Evolutionary conservation across 2,797 vertebrate genomes (phyloP), one percentile per base, ranked within the genome.

Genomic region (Lindbergichthys nudifrons): DNA sequence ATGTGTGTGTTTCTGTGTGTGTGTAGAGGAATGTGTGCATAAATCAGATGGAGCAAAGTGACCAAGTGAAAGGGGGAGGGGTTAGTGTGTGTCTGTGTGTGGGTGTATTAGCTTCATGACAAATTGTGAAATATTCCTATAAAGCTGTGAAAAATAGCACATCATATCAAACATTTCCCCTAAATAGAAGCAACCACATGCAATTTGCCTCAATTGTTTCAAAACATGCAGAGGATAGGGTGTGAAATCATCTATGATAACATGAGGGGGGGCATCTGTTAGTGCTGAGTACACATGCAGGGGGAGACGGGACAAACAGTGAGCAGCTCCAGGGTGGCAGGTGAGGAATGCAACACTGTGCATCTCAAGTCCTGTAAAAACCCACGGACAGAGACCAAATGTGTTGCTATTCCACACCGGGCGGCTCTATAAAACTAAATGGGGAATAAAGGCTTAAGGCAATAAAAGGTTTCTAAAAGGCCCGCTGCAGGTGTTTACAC

Each of bases 301-400:
- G 56, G 0, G 72, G 73, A 73, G 64, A 82, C 75, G 69, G 79
- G 78, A 89, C 85, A 82, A 77, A 89, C 84, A 87, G 50, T 45
- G 75, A 77, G 68, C 78, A 87, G 80, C 90, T 91, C 80, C 88
- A 86, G 75, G 90, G 90, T 81, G 84, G 87, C 91, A 91, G 91
- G 89, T 89, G 91, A 88, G 90, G 91, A 93, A 93, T 91, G 91
- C 77, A 83, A 77, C 87, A 72, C 79, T 70, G 62, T 64, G 67
- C n/a, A 70, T 68, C 10, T 30, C 73, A 70, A 58, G 58, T 84
- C 71, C 75, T 71, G 66, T 84, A 80, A 91, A 87, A 83, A 70
- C 18, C n/a, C 62, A 43, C 16, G 6, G 54, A 68, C 9, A 23
- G 61, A 77, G 66, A 79, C 70, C 26, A 60, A 39, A 70, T 68